phyloP scores from a whole-genome alignment of 1,140 invertebrate species.

The Anastatus disparis region DNA sequence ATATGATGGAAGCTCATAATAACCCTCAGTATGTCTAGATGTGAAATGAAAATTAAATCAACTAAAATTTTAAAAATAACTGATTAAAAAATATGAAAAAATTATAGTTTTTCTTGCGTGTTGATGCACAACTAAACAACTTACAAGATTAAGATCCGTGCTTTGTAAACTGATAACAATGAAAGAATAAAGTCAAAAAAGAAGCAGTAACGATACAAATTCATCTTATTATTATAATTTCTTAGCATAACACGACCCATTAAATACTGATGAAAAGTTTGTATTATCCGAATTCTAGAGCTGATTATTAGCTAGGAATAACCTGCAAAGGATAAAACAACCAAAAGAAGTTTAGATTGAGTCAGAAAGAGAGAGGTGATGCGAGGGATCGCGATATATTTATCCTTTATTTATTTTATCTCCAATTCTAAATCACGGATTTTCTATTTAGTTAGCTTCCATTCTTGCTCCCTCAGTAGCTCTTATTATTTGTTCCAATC shows the following conservation, averaged over 20 bases:
- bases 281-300: constrained; percentile 58
- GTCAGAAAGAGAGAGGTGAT: constrained; percentile 25
- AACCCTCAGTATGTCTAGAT: too few relatives aligned
- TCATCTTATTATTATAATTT: background rate
- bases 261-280: constrained; percentile 63
- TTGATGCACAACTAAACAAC: too few relatives aligned
- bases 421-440: constrained; percentile 9
- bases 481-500: background rate
- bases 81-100: too few relatives aligned
- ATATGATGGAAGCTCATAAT: too few relatives aligned
- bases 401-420: constrained; percentile 10
- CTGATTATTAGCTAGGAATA: too few relatives aligned
- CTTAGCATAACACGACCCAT: background rate
- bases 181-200: too few relatives aligned
- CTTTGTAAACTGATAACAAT: background rate
- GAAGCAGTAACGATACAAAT: too few relatives aligned
- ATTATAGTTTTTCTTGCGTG: too few relatives aligned
- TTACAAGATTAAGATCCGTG: background rate
- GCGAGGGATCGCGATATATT: constrained; percentile 26
- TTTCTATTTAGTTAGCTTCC: background rate
- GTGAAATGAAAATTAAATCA: too few relatives aligned
- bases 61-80: too few relatives aligned
- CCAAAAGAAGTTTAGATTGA: constrained; percentile 13
- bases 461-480: background rate
- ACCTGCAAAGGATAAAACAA: constrained; percentile 48